phyloP scores from a whole-genome alignment of 2,113 vertebrate species.

The Phodopus roborovskii region DNA sequence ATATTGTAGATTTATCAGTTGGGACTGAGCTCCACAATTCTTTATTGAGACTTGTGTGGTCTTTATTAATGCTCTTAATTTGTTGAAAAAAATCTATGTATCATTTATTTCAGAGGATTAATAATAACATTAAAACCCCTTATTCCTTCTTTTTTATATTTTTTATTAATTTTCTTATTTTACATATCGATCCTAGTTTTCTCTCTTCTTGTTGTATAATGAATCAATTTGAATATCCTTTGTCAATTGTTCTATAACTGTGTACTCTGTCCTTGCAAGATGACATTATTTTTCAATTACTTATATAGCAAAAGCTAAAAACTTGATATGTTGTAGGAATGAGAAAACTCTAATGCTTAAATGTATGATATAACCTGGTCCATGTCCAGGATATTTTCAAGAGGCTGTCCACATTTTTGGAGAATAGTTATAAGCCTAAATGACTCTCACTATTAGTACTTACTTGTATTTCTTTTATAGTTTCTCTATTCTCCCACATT shows the following conservation, averaged over 20 bases:
- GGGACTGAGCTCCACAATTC: background rate
- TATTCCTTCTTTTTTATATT: background rate
- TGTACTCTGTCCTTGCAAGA: background rate
- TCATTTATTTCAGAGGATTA: background rate
- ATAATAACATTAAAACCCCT: background rate
- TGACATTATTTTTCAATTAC: background rate
- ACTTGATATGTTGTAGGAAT: background rate
- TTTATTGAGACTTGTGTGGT: background rate
- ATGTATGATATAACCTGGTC: background rate
- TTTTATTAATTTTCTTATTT: no score
- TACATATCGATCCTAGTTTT: no score
- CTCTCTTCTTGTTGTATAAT: background rate
- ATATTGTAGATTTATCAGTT: background rate
- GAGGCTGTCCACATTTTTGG: background rate
- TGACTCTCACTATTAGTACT: background rate
- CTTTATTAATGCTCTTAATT: background rate
- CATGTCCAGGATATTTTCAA: background rate
- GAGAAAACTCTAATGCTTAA: background rate
- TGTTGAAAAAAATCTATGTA: background rate
- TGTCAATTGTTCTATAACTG: background rate
- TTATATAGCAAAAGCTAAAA: background rate
- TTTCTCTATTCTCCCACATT: background rate
- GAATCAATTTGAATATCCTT: background rate
- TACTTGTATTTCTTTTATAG: background rate
- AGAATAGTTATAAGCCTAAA: background rate